Percentiles rank a stretch among this genome's conserved stretches.
These are phyloP conservation scores for Mastomys coucha DNA, from an alignment of 2,113 vertebrate genomes.

Conservation along the genomic window DNA sequence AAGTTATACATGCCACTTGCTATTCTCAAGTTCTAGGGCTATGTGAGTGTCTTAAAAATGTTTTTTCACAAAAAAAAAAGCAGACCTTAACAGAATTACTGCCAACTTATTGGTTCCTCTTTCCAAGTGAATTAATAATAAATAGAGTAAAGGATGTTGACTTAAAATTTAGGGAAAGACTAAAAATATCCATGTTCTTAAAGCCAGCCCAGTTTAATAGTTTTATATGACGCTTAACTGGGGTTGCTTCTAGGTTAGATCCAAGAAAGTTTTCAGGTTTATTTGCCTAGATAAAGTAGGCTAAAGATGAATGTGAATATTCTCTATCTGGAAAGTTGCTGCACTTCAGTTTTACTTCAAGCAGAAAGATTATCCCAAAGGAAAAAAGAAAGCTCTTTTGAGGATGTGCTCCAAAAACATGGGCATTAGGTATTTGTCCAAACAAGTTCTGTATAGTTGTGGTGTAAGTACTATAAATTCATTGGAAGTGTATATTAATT, in stretches of 20 bases:
- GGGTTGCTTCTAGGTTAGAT: conserved; percentile 40
- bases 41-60: conserved; percentile 7
- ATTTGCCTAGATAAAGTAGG: conserved; percentile 24
- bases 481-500: background rate
- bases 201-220: background rate
- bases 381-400: background rate
- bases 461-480: background rate
- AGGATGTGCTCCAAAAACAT: conserved; percentile 1
- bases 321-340: background rate
- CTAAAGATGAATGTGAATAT: background rate
- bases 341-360: background rate
- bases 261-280: background rate
- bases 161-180: conserved; percentile 15
- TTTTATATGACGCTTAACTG: conserved; percentile 4
- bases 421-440: background rate
- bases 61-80: background rate
- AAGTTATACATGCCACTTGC: background rate
- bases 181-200: conserved; percentile 53
- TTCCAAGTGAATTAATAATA: background rate
- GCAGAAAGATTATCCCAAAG: background rate
- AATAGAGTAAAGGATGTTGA: background rate
- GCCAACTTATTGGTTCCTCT: background rate
- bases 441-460: background rate
- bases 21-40: background rate
- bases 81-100: background rate